Percentiles rank a stretch among this genome's conserved stretches.
Conservation (phyloP, 2,797 vertebrate species). For the Dermochelys coriacea region DNA sequence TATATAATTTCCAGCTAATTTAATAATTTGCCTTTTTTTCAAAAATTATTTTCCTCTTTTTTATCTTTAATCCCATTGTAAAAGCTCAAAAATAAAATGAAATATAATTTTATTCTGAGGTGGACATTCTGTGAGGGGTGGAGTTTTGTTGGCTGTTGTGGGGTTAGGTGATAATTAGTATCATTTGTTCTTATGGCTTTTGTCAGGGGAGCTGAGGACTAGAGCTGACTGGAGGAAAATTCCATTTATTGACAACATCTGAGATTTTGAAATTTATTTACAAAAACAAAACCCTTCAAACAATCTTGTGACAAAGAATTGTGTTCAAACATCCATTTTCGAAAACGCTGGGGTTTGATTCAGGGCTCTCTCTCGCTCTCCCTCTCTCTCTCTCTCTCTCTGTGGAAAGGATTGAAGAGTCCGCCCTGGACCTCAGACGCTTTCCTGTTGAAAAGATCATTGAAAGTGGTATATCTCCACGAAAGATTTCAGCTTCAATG, state of each 20-base stretch:
- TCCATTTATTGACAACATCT: neutral
- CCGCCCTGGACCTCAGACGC: accelerated
- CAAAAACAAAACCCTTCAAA: neutral
- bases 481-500: neutral
- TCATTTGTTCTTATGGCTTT: neutral
- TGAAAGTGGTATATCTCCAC: neutral
- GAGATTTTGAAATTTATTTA: neutral
- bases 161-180: neutral
- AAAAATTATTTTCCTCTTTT: neutral
- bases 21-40: neutral
- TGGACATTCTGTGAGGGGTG: neutral
- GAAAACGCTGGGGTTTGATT: neutral
- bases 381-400: neutral
- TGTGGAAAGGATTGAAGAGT: neutral
- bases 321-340: neutral
- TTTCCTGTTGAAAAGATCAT: neutral
- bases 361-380: neutral
- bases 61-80: neutral
- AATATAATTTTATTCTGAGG: neutral
- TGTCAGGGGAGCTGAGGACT: neutral
- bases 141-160: neutral
- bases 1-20: neutral
- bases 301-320: neutral
- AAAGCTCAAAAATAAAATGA: neutral
- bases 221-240: neutral